phyloP scores from a whole-genome alignment of 2,888 invertebrate species.

The Dysmachus trigonus region DNA sequence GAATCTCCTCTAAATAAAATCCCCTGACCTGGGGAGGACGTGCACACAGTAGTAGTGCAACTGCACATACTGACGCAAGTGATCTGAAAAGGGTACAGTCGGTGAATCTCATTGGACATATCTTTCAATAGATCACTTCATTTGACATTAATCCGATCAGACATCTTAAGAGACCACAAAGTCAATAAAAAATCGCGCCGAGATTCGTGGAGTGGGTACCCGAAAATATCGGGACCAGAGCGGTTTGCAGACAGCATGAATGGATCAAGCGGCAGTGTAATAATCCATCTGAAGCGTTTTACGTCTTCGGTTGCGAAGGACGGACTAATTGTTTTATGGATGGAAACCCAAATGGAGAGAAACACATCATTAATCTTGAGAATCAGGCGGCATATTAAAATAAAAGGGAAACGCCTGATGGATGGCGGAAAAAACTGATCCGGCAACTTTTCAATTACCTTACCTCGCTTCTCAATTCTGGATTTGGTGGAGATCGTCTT shows the following conservation, averaged over 20 bases:
- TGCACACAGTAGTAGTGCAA: not conserved
- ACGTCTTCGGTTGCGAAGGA: not conserved
- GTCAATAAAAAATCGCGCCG: not conserved
- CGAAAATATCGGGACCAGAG: not conserved
- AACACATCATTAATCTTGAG: conserved; percentile 36
- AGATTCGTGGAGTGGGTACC: not conserved
- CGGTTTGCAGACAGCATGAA: not conserved
- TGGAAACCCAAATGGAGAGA: conserved; percentile 17
- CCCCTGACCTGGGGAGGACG: not conserved
- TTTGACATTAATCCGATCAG: conserved; percentile 30
- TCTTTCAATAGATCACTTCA: conserved; percentile 18
- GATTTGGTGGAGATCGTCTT: not conserved
- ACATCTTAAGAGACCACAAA: conserved; percentile 14
- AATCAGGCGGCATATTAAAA: conserved; percentile 6
- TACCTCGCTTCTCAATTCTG: not conserved
- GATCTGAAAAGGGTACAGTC: not conserved
- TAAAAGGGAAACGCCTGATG: not conserved
- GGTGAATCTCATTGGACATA: not conserved
- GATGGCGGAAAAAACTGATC: not conserved
- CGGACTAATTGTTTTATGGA: conserved; percentile 33
- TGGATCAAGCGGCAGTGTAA: not conserved
- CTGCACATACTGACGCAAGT: not conserved
- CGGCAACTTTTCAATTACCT: conserved; percentile 6
- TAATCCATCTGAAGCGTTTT: conserved; percentile 23
- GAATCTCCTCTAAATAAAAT: not conserved